Evolutionary conservation across 2,888 invertebrate genomes (phyloP), one percentile per base, ranked within the genome.

Genomic region (Drosophila histrio): DNA sequence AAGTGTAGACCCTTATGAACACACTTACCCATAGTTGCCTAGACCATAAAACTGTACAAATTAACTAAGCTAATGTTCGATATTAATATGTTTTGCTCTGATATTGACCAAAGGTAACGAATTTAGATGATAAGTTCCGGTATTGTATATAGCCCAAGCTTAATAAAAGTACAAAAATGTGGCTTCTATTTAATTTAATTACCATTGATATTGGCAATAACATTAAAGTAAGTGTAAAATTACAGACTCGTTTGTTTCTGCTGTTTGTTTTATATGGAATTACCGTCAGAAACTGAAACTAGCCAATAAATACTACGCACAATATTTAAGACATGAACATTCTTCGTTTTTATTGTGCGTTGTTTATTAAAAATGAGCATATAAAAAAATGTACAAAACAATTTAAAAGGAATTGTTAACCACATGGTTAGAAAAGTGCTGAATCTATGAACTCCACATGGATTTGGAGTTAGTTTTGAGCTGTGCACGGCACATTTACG

Each of bases 1-100:
- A 89, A 89, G 65, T 84, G 82, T 79, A 30, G 92, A 93, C 80
- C 93, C 93, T 13, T 70, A 49, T 84, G 52, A 75, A 66, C 43
- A 5, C 8, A 38, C 24, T 0, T 2, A 34, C 24, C 3, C 8
- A 39, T 32, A 1, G 1, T 6, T 59, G 56, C 58, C 61, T 17
- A 70, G 52, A 65, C 3, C 15, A 6, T 21, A 13, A 28, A 6
- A 26, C 8, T 58, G 58, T 58, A 58, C 24, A 58, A 41, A 58
- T 9, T 50, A 39, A 15, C 38, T 17, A 32, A 58, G 39, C 39
- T 50, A 21, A 41, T 19, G 26, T 30, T 41, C 32, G 59, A 52
- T 52, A 59, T 43, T 59, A 28, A 36, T 44, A 59, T 72, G 43
- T 77, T 56, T 43, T 19, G 46, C 11, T 47, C n/a, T 39, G 50